phyloP scores from a whole-genome alignment of 1,140 invertebrate species.

The Andricus grossulariae region DNA sequence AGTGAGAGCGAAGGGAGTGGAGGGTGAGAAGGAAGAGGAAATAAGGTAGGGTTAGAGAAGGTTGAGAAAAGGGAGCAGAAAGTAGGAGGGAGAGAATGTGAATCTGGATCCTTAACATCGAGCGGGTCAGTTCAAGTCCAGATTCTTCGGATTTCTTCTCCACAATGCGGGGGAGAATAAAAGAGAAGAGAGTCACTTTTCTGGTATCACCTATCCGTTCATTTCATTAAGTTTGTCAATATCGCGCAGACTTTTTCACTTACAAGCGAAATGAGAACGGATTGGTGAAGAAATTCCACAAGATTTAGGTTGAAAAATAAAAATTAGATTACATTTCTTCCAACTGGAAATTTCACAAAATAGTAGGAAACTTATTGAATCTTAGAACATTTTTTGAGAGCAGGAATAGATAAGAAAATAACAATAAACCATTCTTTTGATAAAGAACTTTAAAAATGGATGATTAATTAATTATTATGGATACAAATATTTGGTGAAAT shows the following conservation, averaged over 20 bases:
- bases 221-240: constrained; percentile 51
- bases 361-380: too few species aligned
- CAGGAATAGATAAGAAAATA: too few species aligned
- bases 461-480: too few species aligned
- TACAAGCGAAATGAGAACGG: neutral
- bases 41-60: constrained; percentile 33
- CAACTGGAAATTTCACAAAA: too few species aligned
- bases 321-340: constrained; percentile 1
- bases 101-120: constrained; percentile 35
- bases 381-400: too few species aligned
- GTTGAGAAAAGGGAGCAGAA: constrained; percentile 3
- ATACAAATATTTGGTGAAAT: too few species aligned
- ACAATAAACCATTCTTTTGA: too few species aligned
- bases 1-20: neutral
- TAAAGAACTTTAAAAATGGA: too few species aligned
- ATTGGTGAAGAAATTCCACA: constrained; percentile 6
- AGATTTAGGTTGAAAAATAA: constrained; percentile 5
- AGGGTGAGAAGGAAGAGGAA: constrained; percentile 9
- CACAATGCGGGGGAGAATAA: constrained; percentile 46
- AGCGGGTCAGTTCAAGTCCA: constrained; percentile 25
- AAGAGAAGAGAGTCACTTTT: constrained; percentile 37
- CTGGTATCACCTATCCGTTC: constrained; percentile 55
- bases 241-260: constrained; percentile 22
- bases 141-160: constrained; percentile 16
- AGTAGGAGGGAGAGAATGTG: constrained; percentile 34